phyloP scores from a whole-genome alignment of 1,140 invertebrate genomes.

The Marisa cornuarietis region DNA sequence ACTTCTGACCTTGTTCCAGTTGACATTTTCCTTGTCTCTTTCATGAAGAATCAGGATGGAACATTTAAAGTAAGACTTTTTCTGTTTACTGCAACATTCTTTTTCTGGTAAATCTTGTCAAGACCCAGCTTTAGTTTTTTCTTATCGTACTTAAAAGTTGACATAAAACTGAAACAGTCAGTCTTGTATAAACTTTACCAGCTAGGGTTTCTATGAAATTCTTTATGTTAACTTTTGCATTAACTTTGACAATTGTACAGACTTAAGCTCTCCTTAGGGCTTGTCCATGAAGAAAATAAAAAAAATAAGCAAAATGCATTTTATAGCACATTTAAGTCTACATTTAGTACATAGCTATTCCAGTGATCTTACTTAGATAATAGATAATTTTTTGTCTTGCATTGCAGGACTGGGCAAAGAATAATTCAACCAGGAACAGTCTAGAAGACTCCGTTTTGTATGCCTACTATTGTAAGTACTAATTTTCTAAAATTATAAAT shows the following conservation, averaged over 20 bases:
- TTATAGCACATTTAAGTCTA: neutral
- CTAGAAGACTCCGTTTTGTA: slow-evolving; percentile 61
- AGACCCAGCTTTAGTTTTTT: too few relatives aligned
- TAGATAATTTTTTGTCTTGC: slow-evolving; percentile 20
- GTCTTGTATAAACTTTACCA: too few relatives aligned
- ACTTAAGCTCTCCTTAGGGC: neutral
- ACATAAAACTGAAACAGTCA: too few relatives aligned
- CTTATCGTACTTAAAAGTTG: too few relatives aligned
- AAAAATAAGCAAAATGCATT: neutral
- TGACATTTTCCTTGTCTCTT: slow-evolving; percentile 68
- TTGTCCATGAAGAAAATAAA: neutral
- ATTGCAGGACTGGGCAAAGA: slow-evolving; percentile 63
- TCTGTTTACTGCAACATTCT: neutral
- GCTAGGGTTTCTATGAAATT: neutral
- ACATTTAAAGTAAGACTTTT: slow-evolving; percentile 62
- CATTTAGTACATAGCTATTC: too few relatives aligned
- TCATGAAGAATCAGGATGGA: slow-evolving; percentile 67
- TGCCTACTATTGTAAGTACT: slow-evolving; percentile 65
- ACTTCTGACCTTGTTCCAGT: slow-evolving; percentile 66
- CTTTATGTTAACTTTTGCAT: too few relatives aligned
- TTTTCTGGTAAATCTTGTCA: neutral
- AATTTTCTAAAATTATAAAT: neutral
- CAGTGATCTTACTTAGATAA: neutral
- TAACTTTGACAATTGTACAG: neutral
- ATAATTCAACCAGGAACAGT: slow-evolving; percentile 43